Evolutionary conservation across 2,888 invertebrate species (phyloP), one percentile per base, ranked within the genome.

Genomic region (Liodrosophila aerea): DNA sequence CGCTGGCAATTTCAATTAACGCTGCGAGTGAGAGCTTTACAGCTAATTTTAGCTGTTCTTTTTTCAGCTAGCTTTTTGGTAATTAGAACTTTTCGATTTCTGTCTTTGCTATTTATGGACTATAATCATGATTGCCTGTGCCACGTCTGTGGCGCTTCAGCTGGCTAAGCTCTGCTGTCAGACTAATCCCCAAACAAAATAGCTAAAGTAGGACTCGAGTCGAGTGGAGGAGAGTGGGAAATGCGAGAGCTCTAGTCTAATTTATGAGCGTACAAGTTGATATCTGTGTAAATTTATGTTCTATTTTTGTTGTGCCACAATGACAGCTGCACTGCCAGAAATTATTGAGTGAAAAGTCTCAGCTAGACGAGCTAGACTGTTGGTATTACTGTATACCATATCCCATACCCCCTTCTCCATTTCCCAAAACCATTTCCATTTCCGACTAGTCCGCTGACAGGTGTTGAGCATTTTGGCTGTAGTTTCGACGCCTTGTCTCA

Each of bases 381-480:
- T 41, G 40, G 39, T 7, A n/a, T n/a, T n/a, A n/a, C n/a, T n/a
- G n/a, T 51, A 33, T 34, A 51, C 4, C 36, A 29, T 11, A 13
- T 41, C 8, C 22, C 39, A n/a, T 16, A 7, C 8, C 11, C 33
- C 33, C 9, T n/a, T 27, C 22, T 45, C 8, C 36, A 44, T 37
- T 22, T 22, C 22, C 22, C 22, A 22, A 22, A 22, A 22, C 3
- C 22, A 22, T 22, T 11, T 30, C 4, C 45, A 30, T 47, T 59
- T 72, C 52, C 61, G 47, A 62, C 52, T 59, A 2, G 50, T 34
- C 46, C 31, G 58, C 64, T 57, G 82, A 68, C 78, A 84, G 85
- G 78, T 85, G 85, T 77, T 77, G 75, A 62, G 46, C 50, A 60
- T 45, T 39, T 54, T 49, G 33, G 51, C n/a, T 30, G 31, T 9